Conservation (phyloP, 1,140 invertebrate genomes). For the Ceratina australensis region DNA sequence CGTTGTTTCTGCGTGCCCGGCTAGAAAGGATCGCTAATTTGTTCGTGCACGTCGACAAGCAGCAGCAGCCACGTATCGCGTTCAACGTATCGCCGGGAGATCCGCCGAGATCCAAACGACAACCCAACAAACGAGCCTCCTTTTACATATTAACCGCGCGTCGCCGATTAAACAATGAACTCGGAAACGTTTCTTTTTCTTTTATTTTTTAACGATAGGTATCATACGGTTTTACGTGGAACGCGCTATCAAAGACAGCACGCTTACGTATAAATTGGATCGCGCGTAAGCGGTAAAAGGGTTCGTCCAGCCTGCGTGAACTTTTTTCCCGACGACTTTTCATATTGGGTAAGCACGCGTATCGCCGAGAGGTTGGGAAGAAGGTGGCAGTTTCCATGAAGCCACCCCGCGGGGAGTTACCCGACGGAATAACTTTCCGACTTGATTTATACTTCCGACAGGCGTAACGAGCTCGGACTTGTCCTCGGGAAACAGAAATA, state of each 20-base stretch:
- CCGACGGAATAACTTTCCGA: conserved; percentile 59
- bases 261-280: not conserved
- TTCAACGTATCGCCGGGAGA: not conserved
- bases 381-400: conserved; percentile 60
- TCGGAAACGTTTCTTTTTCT: not conserved
- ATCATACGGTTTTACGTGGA: too few relatives aligned
- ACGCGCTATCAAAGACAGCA: too few relatives aligned
- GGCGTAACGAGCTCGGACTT: conserved; percentile 55
- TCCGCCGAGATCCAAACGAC: conserved; percentile 2
- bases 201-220: too few relatives aligned
- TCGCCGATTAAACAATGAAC: not conserved
- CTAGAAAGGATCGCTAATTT: conserved; percentile 21
- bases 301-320: too few relatives aligned
- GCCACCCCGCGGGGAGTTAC: conserved; percentile 46
- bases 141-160: not conserved
- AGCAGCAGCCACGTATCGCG: too few relatives aligned
- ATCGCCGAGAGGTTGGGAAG: conserved; percentile 16
- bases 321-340: too few relatives aligned
- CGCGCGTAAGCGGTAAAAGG: not conserved
- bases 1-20: not conserved
- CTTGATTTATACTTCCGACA: conserved; percentile 66
- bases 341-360: too few relatives aligned
- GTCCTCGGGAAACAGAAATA: conserved; percentile 23
- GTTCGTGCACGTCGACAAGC: conserved; percentile 15
- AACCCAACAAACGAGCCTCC: not conserved